These are phyloP conservation scores for Nematolebias whitei DNA, from an alignment of 2,113 vertebrate species.

Conservation along the genomic window DNA sequence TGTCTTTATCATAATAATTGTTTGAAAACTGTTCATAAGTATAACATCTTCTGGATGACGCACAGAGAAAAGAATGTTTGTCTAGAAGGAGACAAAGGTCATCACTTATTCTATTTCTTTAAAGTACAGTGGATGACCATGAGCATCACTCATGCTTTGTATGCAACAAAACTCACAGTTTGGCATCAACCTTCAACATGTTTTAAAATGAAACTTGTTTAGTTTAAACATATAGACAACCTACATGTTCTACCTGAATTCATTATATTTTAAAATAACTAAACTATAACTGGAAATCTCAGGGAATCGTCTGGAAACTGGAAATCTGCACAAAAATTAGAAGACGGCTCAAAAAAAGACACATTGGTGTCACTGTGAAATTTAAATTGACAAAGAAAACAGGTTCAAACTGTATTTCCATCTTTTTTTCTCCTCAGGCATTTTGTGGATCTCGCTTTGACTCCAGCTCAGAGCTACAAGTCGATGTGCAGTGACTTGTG, in stretches of 20 bases:
- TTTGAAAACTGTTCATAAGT: neutral
- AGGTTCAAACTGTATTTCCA: neutral
- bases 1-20: neutral
- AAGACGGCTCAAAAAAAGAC: too few species aligned
- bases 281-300: too few species aligned
- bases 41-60: neutral
- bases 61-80: neutral
- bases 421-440: constrained; percentile 29
- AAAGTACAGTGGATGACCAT: neutral
- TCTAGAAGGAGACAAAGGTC: neutral
- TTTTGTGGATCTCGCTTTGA: constrained; percentile 14
- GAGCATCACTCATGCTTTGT: neutral
- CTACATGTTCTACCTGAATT: too few species aligned
- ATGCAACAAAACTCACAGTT: neutral
- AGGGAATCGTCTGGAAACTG: too few species aligned
- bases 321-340: too few species aligned
- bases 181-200: neutral
- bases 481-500: constrained; percentile 58
- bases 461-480: constrained; percentile 55
- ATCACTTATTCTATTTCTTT: neutral
- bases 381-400: neutral
- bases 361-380: too few species aligned
- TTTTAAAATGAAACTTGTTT: neutral
- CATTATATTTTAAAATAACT: too few species aligned
- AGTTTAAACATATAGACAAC: neutral